Evolutionary conservation across 23 tunicate species (phyloP), one percentile per base, ranked within the genome.

Genomic region (Oikopleura dioica): DNA sequence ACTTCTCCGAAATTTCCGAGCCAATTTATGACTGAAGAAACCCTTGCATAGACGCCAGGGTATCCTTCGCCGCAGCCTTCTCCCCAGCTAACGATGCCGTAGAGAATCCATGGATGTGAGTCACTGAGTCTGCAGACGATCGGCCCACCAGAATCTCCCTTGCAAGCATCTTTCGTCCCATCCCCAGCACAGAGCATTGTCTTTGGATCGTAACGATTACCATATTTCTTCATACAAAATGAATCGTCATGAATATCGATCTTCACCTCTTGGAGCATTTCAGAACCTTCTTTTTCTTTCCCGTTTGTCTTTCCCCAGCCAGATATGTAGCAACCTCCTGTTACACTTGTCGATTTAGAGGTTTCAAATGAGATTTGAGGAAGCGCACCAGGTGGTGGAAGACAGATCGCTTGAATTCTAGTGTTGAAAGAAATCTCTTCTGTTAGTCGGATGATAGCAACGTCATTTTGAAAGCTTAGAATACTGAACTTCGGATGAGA

Each of bases 111-210:
- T 23, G 72, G 72, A 63, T 63, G 72, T 2, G 72, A 63, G 2
- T 24, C 72, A 28, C 72, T 63, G 29, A 31, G 4, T 24, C 72
- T 23, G 26, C 72, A 63, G 33, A 63, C 72, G 30, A 63, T 12
- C 16, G 72, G 72, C 5, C 72, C 72, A 63, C 72, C 72, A 28
- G 72, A 63, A 28, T 63, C 72, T 31, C 72, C 72, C 33, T 63
- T 23, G 26, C 72, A 63, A 21, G 72, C 16, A 28, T 63, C 72
- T 24, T 28, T 2, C 4, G 2, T 12, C 2, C 72, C 72, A 63
- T 63, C 72, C 26, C 72, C 72, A 28, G 72, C 72, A 28, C 72
- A 63, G 33, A 63, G 26, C 72, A 63, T 63, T 31, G 72, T 63
- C 26, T 63, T 31, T 28, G 72, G 72, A 31, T 63, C 72, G 26